Evolutionary conservation across 2,113 vertebrate genomes (phyloP).

Genomic region (Micromys minutus): DNA sequence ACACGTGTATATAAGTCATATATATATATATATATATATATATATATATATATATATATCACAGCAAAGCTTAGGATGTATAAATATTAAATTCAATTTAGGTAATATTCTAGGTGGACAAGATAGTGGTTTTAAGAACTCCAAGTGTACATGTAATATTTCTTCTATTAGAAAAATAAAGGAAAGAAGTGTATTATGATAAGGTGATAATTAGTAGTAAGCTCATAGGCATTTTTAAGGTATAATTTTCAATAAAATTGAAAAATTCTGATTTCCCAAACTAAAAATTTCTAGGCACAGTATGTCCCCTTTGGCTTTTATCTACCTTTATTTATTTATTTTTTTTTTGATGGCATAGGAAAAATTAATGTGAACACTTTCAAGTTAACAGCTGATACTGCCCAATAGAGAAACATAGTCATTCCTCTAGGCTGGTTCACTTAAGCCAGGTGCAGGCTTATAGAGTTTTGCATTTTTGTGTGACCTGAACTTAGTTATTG

Average conservation of each 20-base stretch:
- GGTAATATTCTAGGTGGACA: not conserved
- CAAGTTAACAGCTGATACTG: not conserved
- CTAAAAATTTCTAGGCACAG: not conserved
- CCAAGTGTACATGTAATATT: not conserved
- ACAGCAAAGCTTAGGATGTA: not conserved
- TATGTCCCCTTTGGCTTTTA: not conserved
- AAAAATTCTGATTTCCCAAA: conserved; percentile 1
- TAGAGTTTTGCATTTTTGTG: conserved; percentile 1
- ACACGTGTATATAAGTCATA: not conserved
- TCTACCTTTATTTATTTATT: not conserved
- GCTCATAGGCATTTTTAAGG: not conserved
- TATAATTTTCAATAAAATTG: not conserved
- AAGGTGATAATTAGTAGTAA: not conserved
- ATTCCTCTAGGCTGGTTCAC: not conserved
- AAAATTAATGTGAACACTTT: not conserved
- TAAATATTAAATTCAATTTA: not conserved
- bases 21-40: too few species aligned
- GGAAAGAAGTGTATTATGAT: not conserved
- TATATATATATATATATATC: too few species aligned
- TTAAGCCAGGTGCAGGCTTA: not conserved
- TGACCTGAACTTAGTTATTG: not conserved
- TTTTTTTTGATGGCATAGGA: not conserved
- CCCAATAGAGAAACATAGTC: not conserved
- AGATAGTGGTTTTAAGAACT: not conserved
- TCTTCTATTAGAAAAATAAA: not conserved